Evolutionary conservation across 2,888 invertebrate genomes (phyloP).

Genomic region (Amaurobius ferox): DNA sequence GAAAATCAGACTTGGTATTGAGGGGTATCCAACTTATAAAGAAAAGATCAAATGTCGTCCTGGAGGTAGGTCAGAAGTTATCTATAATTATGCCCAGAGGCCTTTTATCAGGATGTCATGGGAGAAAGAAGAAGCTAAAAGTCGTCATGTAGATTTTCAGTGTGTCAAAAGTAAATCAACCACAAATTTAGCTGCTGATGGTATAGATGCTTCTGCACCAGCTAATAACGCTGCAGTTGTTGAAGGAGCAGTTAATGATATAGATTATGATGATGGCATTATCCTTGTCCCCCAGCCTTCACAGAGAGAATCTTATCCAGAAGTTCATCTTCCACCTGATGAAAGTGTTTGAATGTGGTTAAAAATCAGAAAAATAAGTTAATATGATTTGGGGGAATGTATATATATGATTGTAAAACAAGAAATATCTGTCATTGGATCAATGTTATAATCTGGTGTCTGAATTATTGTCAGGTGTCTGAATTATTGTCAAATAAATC

Average conservation of each 20-base stretch:
- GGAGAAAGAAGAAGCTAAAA: constrained; percentile 99
- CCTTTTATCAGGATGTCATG: constrained; percentile 99
- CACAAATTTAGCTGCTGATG: constrained; percentile 96
- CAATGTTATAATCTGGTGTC: no score
- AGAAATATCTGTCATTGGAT: no score
- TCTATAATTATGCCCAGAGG: constrained; percentile 99
- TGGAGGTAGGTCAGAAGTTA: constrained; percentile 96
- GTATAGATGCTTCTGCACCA: constrained; percentile 80
- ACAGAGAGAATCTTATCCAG: constrained; percentile 69
- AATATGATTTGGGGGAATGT: no score
- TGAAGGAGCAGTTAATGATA: constrained; percentile 40
- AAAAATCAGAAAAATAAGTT: no score
- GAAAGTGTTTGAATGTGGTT: constrained; percentile 61
- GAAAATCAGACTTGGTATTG: constrained; percentile 98
- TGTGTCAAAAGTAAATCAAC: constrained; percentile 98
- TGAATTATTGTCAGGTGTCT: no score
- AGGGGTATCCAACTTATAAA: constrained; percentile 99
- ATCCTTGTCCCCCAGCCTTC: constrained; percentile 63
- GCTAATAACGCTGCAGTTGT: constrained; percentile 47
- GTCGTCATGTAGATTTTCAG: constrained; percentile 98
- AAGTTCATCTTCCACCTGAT: constrained; percentile 62
- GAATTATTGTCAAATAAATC: no score
- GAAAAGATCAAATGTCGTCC: constrained; percentile 98
- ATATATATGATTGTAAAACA: no score
- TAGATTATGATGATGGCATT: constrained; percentile 48